These are phyloP conservation scores for Drosophila buzzatii DNA, from an alignment of 2,888 invertebrate genomes.

Conservation along the genomic window DNA sequence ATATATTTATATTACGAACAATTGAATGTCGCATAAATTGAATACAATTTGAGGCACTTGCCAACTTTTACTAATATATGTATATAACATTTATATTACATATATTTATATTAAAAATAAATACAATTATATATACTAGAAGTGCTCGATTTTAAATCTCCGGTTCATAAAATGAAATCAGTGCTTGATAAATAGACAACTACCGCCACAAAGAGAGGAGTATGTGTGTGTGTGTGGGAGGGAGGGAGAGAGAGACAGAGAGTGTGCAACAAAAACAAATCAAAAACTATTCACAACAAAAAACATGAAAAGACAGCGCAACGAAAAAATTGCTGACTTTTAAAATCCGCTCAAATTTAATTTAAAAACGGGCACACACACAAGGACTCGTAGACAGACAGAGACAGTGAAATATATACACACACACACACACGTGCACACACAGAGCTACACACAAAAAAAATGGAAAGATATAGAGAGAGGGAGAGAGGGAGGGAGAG, in stretches of 20 bases:
- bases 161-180: conserved; percentile 57
- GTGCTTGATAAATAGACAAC: conserved; percentile 35
- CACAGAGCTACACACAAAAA: neutral
- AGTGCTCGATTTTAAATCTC: neutral
- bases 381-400: neutral
- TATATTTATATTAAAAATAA: neutral
- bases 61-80: neutral
- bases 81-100: neutral
- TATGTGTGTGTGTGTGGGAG: neutral
- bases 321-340: conserved; percentile 57
- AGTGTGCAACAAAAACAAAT: neutral
- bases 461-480: no score
- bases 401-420: neutral
- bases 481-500: neutral
- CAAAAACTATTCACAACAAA: conserved; percentile 20
- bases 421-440: neutral
- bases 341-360: conserved; percentile 76
- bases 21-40: no score
- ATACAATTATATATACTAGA: no score
- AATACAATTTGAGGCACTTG: no score
- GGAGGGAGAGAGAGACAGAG: no score
- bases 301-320: conserved; percentile 12
- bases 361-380: conserved; percentile 58
- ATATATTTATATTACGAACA: no score
- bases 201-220: no score